A percentile compares a stretch with the other conserved stretches of the same genome.
Evolutionary conservation across 1,140 invertebrate species (phyloP).

Genomic region (Drosophila watanabei): DNA sequence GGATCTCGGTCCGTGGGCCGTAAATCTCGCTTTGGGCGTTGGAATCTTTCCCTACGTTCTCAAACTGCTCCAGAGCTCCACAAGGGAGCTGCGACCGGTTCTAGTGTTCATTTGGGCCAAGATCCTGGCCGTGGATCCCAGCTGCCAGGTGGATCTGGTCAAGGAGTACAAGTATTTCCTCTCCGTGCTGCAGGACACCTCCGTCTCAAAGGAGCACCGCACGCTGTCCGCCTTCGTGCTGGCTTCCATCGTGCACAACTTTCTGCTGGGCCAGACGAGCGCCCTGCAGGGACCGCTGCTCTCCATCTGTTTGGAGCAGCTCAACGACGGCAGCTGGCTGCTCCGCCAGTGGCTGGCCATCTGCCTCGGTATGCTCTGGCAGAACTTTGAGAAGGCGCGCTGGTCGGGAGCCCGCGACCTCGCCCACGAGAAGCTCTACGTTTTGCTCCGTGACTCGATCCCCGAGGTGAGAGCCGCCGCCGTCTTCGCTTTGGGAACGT

Average conservation of each 20-base stretch:
- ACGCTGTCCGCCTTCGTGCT: constrained; percentile 97
- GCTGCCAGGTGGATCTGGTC: constrained; percentile 97
- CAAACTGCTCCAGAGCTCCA: constrained; percentile 97
- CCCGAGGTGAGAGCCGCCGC: constrained; percentile 96
- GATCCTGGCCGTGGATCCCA: constrained; percentile 98
- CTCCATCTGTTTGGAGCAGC: constrained; percentile 94
- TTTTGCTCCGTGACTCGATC: constrained; percentile 91
- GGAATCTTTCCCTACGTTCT: constrained; percentile 99
- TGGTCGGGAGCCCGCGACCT: constrained; percentile 98
- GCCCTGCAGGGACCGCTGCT: constrained; percentile 95
- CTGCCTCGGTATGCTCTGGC: constrained; percentile 96
- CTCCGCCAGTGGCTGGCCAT: constrained; percentile 97
- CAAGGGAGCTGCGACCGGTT: constrained; percentile 95
- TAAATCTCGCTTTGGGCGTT: constrained; percentile 97
- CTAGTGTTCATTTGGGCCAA: constrained; percentile 99
- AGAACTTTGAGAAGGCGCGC: constrained; percentile 95
- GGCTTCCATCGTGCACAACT: constrained; percentile 96
- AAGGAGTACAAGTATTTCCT: constrained; percentile 99
- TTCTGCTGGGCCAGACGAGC: constrained; percentile 94
- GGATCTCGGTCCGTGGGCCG: constrained; percentile 98
- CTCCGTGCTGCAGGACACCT: constrained; percentile 93
- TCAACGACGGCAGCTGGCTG: constrained; percentile 88
- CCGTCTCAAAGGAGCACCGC: constrained; percentile 93
- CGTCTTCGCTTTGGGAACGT: constrained; percentile 97
- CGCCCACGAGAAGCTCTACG: constrained; percentile 97